Conservation (phyloP, 2,888 invertebrate species). For the Drosophila cyrtoloma region DNA sequence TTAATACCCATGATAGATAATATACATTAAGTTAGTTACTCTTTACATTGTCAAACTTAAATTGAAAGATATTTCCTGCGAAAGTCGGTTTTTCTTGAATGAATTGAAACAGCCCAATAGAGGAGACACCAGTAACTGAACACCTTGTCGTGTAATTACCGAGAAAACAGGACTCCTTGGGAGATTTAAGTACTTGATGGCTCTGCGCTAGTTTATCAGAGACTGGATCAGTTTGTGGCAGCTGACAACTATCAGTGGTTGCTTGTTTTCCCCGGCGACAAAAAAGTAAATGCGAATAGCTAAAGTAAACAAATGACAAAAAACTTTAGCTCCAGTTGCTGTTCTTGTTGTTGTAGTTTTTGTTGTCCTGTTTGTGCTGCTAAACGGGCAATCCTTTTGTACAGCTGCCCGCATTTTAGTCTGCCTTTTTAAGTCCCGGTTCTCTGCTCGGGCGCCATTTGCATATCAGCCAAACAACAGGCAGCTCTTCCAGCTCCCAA, state of each 20-base stretch:
- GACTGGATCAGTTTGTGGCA: conserved; percentile 64
- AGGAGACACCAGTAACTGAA: conserved; percentile 1
- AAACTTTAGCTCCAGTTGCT: conserved; percentile 34
- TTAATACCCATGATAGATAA: not conserved
- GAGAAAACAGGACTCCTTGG: conserved; percentile 4
- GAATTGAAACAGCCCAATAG: not conserved
- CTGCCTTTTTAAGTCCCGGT: conserved; percentile 28
- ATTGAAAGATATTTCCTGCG: not conserved
- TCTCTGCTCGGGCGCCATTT: conserved; percentile 36
- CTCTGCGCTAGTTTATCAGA: conserved; percentile 41
- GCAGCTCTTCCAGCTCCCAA: conserved; percentile 2
- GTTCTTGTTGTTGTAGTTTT: conserved; percentile 29
- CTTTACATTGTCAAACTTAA: not conserved
- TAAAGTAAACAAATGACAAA: conserved; percentile 68
- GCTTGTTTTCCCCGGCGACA: conserved; percentile 35
- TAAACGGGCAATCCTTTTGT: conserved; percentile 71
- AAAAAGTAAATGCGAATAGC: conserved; percentile 63
- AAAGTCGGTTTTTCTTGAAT: not conserved
- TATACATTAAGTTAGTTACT: not conserved
- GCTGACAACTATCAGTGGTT: conserved; percentile 68
- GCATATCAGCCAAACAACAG: conserved; percentile 48
- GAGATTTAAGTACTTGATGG: conserved; percentile 48
- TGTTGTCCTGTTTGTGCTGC: conserved; percentile 52
- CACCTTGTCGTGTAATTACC: conserved; percentile 51
- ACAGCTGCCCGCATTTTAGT: conserved; percentile 62